Percentiles rank a stretch among this genome's conserved stretches.
Conservation (phyloP, 2,888 invertebrate species). For the Xanthia icteritia region DNA sequence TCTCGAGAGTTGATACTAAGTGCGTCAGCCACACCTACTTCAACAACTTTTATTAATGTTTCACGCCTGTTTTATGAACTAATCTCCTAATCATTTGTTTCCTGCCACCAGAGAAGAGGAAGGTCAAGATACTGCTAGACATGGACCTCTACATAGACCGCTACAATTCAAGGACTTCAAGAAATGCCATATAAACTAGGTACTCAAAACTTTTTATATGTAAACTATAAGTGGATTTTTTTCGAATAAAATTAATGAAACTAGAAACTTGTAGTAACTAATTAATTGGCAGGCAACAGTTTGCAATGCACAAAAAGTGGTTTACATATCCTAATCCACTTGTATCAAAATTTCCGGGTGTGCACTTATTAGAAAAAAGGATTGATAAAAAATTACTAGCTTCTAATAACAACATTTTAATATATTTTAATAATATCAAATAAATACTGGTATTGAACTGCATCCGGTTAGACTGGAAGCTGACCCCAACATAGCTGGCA, state of each 20-base stretch:
- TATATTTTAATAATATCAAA: conserved; percentile 3
- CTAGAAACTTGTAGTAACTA: conserved; percentile 5
- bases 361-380: conserved; percentile 25
- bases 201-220: conserved; percentile 12
- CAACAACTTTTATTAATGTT: background rate
- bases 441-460: background rate
- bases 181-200: background rate
- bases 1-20: conserved; percentile 14
- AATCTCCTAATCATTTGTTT: background rate
- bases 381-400: conserved; percentile 24
- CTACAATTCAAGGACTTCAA: background rate
- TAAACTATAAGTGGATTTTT: background rate
- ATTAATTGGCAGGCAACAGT: conserved; percentile 1
- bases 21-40: conserved; percentile 1
- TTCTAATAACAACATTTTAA: conserved; percentile 42
- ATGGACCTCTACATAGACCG: no score
- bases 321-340: conserved; percentile 20
- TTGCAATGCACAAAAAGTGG: conserved; percentile 28
- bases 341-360: conserved; percentile 40
- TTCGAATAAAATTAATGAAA: background rate
- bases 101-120: background rate
- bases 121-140: background rate
- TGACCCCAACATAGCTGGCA: background rate
- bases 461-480: background rate
- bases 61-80: conserved; percentile 11